Conservation (phyloP, 2,888 invertebrate genomes). For the Tinea semifulvella region DNA sequence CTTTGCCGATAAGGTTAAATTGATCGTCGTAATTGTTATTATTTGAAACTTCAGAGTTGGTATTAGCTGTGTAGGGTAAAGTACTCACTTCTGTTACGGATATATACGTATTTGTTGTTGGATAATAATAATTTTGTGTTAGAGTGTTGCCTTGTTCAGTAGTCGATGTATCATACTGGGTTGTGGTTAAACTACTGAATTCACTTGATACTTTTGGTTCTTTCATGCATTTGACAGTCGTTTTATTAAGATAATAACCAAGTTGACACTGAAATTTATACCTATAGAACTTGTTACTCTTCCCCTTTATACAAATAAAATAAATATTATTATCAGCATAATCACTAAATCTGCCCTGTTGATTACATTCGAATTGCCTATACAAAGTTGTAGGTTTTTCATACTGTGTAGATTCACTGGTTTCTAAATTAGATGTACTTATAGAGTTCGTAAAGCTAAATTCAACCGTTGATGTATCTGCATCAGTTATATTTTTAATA, state of each 20-base stretch:
- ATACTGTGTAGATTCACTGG: background rate
- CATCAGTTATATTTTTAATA: background rate
- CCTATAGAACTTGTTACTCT: slow-evolving; percentile 28
- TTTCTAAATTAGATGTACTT: background rate
- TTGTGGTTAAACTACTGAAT: no score
- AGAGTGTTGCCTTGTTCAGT: no score
- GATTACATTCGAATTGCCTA: background rate
- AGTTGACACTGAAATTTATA: slow-evolving; percentile 46
- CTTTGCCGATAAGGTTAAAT: no score
- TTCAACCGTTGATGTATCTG: background rate
- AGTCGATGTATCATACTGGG: no score
- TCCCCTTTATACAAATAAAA: slow-evolving; percentile 46
- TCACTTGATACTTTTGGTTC: no score
- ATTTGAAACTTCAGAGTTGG: no score
- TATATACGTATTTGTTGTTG: no score
- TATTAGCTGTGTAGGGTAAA: no score
- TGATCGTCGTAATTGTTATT: no score
- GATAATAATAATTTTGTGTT: no score
- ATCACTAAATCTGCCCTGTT: slow-evolving; percentile 45
- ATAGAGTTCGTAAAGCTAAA: background rate
- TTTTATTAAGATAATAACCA: slow-evolving; percentile 40
- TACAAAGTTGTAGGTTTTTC: background rate
- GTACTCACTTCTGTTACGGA: no score
- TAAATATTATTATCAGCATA: slow-evolving; percentile 43
- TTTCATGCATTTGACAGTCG: slow-evolving; percentile 30